Evolutionary conservation across 2,797 vertebrate genomes (phyloP).

Genomic region (Sebastes cheni): DNA sequence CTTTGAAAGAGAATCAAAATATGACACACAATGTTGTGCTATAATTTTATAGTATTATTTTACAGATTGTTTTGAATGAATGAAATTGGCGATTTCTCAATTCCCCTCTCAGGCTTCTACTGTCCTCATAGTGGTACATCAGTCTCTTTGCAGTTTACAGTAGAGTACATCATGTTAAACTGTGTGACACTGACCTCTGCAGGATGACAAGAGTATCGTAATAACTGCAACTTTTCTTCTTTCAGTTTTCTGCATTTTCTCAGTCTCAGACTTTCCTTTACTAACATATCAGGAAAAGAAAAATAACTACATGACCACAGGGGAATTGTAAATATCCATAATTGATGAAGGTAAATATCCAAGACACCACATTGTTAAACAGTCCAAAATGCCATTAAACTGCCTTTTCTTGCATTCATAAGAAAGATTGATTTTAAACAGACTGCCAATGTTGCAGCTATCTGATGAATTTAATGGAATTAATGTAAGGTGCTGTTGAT

Average conservation of each 20-base stretch:
- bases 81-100: neutral
- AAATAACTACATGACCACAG: neutral
- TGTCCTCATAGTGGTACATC: neutral
- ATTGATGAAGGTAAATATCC: neutral
- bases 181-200: slow-evolving; percentile 71
- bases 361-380: neutral
- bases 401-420: neutral
- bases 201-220: slow-evolving; percentile 29
- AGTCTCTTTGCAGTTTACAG: neutral
- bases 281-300: neutral
- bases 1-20: neutral
- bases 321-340: neutral
- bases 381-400: neutral
- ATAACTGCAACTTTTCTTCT: too few relatives aligned
- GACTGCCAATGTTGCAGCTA: neutral
- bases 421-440: neutral
- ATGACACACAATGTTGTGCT: neutral
- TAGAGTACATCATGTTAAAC: neutral
- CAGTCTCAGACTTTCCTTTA: neutral
- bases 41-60: neutral
- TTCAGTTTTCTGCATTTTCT: neutral
- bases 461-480: neutral
- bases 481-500: neutral
- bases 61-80: neutral
- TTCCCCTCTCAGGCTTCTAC: neutral